Evolutionary conservation across 2,888 invertebrate genomes (phyloP).

Genomic region (Ganaspis brasiliensis): DNA sequence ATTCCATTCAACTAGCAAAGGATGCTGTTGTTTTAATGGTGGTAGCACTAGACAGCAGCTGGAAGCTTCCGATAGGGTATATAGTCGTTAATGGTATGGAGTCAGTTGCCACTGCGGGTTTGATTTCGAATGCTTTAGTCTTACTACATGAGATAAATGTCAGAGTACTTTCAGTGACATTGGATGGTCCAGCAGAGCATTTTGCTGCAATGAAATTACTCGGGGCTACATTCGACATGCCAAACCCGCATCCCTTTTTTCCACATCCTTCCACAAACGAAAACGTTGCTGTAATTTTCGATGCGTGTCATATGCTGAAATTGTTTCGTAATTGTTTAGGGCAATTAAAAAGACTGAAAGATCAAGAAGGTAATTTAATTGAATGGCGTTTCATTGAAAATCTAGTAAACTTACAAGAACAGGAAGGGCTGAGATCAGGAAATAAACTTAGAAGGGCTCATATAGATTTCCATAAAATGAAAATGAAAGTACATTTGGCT

Average conservation of each 20-base stretch:
- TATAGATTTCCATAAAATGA: conserved; percentile 37
- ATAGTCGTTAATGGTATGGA: not conserved
- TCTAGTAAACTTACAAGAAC: conserved; percentile 32
- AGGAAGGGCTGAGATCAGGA: conserved; percentile 42
- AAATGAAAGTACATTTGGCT: conserved; percentile 39
- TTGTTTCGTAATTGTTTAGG: conserved; percentile 44
- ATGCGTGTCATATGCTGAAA: conserved; percentile 1
- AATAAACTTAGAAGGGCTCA: conserved; percentile 45
- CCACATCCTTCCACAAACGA: conserved; percentile 14
- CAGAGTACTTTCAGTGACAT: conserved; percentile 44
- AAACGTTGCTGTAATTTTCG: conserved; percentile 19
- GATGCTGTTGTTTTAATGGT: not conserved
- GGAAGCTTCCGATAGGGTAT: not conserved
- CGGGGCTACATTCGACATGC: conserved; percentile 43
- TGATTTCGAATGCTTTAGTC: conserved; percentile 41
- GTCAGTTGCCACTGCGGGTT: not conserved
- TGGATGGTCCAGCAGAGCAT: conserved; percentile 52
- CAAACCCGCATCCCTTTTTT: conserved; percentile 41
- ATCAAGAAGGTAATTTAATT: conserved; percentile 16
- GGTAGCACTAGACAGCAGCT: not conserved
- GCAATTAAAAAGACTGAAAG: conserved; percentile 7
- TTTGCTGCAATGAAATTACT: conserved; percentile 45
- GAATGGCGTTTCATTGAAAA: conserved; percentile 17
- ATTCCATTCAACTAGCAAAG: not conserved
- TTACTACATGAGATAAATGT: conserved; percentile 43